phyloP scores from a whole-genome alignment of 2,113 vertebrate species.

The Xiphophorus maculatus region DNA sequence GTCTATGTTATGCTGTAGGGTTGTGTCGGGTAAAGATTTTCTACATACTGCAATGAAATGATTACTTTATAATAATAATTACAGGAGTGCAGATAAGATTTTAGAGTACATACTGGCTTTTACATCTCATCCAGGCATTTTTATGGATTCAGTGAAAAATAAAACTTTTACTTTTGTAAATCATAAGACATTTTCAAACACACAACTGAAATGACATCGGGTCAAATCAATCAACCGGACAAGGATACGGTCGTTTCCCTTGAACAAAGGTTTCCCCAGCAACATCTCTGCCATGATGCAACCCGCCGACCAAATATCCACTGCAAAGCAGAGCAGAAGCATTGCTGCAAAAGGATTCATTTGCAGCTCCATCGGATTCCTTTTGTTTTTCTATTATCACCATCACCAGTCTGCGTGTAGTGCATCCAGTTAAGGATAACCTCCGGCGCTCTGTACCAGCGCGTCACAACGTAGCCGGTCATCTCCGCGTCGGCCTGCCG shows the following conservation, averaged over 20 bases:
- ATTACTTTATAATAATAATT: too few species aligned
- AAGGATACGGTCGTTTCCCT: constrained; percentile 98
- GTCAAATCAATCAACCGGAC: neutral
- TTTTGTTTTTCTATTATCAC: too few species aligned
- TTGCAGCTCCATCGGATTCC: neutral
- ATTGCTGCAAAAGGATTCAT: neutral
- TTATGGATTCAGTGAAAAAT: too few species aligned
- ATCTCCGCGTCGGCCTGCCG: constrained; percentile 94
- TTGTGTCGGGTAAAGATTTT: too few species aligned
- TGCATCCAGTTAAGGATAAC: constrained; percentile 98
- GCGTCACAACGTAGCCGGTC: constrained; percentile 98
- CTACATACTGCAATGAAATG: too few species aligned
- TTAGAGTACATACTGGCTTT: too few species aligned
- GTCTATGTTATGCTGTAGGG: too few species aligned
- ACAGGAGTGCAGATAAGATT: too few species aligned
- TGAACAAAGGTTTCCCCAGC: constrained; percentile 91
- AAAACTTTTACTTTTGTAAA: too few species aligned
- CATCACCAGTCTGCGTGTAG: constrained; percentile 91
- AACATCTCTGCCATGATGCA: constrained; percentile 99
- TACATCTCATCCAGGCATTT: too few species aligned
- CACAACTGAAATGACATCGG: too few species aligned
- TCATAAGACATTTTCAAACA: too few species aligned
- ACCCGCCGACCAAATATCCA: constrained; percentile 98
- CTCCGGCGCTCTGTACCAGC: constrained; percentile 96
- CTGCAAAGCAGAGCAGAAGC: constrained; percentile 73